Conservation (phyloP, 2,113 vertebrate genomes). For the Elanus axillaris region DNA sequence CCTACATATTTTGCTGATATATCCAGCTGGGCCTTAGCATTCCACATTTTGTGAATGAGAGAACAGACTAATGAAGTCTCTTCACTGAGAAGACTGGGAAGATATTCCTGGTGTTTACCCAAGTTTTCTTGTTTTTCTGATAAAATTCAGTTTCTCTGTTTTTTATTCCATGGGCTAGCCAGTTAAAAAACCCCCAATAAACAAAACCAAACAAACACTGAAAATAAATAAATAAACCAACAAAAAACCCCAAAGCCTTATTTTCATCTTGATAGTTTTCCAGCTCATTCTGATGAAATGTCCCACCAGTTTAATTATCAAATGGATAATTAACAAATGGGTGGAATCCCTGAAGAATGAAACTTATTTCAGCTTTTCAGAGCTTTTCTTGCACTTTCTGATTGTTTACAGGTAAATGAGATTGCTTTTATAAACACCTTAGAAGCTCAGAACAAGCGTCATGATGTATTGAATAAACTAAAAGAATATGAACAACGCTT, state of each 20-base stretch:
- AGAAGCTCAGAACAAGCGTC: slow-evolving; percentile 98
- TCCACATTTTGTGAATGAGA: neutral
- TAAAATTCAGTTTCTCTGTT: neutral
- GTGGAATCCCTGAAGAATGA: neutral
- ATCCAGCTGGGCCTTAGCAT: neutral
- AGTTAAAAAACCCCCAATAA: neutral
- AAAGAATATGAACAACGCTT: slow-evolving; percentile 96
- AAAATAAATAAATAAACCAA: neutral
- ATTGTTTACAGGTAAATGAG: slow-evolving; percentile 88
- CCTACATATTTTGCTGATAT: neutral
- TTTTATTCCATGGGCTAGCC: neutral
- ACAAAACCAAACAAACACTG: neutral
- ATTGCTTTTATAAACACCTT: slow-evolving; percentile 98
- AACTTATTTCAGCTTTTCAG: neutral
- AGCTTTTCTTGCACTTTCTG: neutral
- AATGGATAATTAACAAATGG: neutral
- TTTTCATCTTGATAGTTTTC: neutral
- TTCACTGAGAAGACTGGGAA: neutral
- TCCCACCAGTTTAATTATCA: neutral
- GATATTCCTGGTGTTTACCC: neutral
- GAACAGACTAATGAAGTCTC: neutral
- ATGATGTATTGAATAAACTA: slow-evolving; percentile 93
- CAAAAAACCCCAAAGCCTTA: neutral
- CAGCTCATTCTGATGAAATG: neutral
- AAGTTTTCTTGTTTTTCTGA: neutral